A percentile compares a stretch with the other conserved stretches of the same genome.
These are phyloP conservation scores for Desoria tigrina DNA, from an alignment of 2,888 invertebrate genomes.

Conservation along the genomic window DNA sequence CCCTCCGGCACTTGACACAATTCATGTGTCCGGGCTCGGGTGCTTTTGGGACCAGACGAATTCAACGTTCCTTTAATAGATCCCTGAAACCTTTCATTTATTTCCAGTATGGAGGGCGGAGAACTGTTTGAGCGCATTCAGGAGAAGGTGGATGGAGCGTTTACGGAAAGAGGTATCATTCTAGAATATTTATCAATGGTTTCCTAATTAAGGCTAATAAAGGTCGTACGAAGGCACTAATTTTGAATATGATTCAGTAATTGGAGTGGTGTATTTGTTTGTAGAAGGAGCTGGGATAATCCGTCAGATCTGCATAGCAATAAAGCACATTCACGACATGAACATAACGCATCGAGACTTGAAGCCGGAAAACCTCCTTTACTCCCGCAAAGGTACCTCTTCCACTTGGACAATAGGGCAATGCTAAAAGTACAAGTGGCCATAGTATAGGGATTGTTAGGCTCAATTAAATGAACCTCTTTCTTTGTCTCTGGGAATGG, in stretches of 20 bases:
- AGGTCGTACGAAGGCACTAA: no score
- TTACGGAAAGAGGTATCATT: conserved; percentile 81
- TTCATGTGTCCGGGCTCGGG: no score
- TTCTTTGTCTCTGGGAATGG: neutral
- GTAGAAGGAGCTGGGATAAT: conserved; percentile 91
- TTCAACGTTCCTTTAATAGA: no score
- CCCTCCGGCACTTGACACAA: no score
- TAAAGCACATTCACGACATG: conserved; percentile 87
- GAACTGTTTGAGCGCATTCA: conserved; percentile 97
- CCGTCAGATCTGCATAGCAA: conserved; percentile 93
- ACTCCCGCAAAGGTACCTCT: conserved; percentile 68
- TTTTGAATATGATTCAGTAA: no score
- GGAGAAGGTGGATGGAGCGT: conserved; percentile 88
- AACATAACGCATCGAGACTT: conserved; percentile 97
- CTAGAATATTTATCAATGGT: neutral
- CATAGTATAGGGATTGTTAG: neutral
- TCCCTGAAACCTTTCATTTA: neutral
- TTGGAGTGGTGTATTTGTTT: neutral
- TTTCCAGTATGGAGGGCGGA: conserved; percentile 85
- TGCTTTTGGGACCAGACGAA: no score
- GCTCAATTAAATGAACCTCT: neutral
- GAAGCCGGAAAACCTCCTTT: conserved; percentile 95
- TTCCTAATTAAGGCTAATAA: neutral
- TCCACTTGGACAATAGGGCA: neutral
- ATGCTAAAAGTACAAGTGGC: neutral